These are phyloP conservation scores for Phaethornis superciliosus DNA, from an alignment of 2,113 vertebrate genomes.

Conservation along the genomic window DNA sequence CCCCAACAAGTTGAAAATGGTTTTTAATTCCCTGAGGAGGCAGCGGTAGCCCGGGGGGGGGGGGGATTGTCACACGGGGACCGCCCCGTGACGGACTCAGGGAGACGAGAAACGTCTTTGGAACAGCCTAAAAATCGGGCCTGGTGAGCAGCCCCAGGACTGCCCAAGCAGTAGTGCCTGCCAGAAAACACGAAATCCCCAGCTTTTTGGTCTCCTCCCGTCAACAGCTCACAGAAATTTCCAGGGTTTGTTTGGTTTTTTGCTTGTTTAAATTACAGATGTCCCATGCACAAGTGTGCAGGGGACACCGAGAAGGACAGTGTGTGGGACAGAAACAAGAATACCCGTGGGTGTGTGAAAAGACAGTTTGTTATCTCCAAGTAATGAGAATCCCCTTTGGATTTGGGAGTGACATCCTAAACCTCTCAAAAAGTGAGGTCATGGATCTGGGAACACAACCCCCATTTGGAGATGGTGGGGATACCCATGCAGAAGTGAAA, in stretches of 20 bases:
- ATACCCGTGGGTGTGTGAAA: not conserved
- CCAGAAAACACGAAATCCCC: rapidly evolving
- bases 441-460: not conserved
- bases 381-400: not conserved
- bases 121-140: not conserved
- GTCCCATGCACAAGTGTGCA: rapidly evolving
- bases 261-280: not conserved
- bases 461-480: not conserved
- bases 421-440: not conserved
- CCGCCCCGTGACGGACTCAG: not conserved
- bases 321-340: not conserved
- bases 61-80: not conserved
- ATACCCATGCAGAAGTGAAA: not conserved
- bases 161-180: rapidly evolving
- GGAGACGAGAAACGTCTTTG: not conserved
- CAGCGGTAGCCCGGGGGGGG: not conserved
- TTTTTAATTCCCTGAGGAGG: not conserved
- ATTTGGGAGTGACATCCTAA: not conserved
- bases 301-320: too few species aligned
- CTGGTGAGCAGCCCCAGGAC: rapidly evolving
- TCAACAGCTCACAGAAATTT: not conserved
- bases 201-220: not conserved
- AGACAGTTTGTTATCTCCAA: not conserved
- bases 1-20: rapidly evolving
- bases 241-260: not conserved